Evolutionary conservation across 2,797 vertebrate species (phyloP), one percentile per base, ranked within the genome.

Genomic region (Chloroceryle inda): DNA sequence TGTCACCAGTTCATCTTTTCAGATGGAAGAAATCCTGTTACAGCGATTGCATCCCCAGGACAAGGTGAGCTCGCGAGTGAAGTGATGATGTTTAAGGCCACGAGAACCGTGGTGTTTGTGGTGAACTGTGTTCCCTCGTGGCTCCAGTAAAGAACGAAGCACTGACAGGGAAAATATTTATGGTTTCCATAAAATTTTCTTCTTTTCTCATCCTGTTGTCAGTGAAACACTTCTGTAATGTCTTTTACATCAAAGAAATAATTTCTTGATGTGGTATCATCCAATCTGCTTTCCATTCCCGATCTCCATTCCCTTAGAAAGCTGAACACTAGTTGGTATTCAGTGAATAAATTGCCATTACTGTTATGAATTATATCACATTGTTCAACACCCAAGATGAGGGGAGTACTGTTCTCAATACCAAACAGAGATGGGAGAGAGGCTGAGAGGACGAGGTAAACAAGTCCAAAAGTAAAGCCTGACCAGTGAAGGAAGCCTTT

Each of bases 321-420:
- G 45, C 69, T 45, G 58, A 89, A 59, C 44, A n/a, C 55, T 93
- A 95, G 88, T 33, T 82, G 75, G 55, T 59, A 80, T 91, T 93
- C 92, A 71, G 52, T 35, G 45, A 83, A 74, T 55, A 83, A 95
- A 63, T 16, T 77, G 79, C 56, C 85, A 64, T 63, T 74, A 67
- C 44, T 93, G 83, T 56, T 84, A 84, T 84, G 85, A 91, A 85
- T 88, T 88, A 38, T n/a, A 83, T 66, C 72, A 55, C 59, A 38
- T 23, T 76, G 67, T 85, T 94, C 71, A 85, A 4, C 67, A 76
- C 37, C 8, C 31, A 64, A 53, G 71, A 69, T 62, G 73, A 74
- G 63, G 42, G 50, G 63, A 85, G 55, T 56, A 29, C 61, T 49
- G 42, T n/a, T 85, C 64, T 88, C 55, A 20, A 5, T 8, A n/a